A percentile compares a stretch with the other conserved stretches of the same genome.
Conservation (phyloP, 2,797 vertebrate genomes). For the Microcaecilia unicolor region DNA sequence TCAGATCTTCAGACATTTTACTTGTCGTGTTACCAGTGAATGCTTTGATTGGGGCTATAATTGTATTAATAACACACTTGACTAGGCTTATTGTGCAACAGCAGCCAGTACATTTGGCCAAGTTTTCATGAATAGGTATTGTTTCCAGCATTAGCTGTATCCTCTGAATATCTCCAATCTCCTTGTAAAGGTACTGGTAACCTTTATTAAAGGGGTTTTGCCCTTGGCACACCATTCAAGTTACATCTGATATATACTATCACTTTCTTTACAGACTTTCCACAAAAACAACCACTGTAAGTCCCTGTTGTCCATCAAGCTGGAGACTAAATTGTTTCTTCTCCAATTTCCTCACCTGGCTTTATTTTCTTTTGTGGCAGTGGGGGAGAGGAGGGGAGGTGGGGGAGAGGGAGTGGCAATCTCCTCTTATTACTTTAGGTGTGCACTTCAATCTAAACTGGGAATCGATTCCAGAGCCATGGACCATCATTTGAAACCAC, state of each 20-base stretch:
- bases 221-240: background rate
- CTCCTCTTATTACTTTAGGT: rapidly evolving
- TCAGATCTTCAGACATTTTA: constrained; percentile 18
- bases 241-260: constrained; percentile 21
- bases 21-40: background rate
- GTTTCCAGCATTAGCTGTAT: background rate
- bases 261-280: background rate
- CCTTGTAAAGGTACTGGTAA: background rate
- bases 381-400: too few species aligned
- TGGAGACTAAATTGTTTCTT: background rate
- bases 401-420: background rate
- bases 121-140: background rate
- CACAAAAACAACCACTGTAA: background rate
- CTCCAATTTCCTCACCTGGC: too few species aligned
- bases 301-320: background rate
- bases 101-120: background rate
- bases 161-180: background rate
- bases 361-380: too few species aligned
- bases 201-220: background rate
- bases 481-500: too few species aligned
- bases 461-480: too few species aligned
- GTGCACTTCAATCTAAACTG: background rate
- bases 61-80: background rate
- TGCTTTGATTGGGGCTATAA: background rate
- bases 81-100: background rate